Evolutionary conservation across 2,113 vertebrate genomes (phyloP).

Genomic region (Atrichornis clamosus): DNA sequence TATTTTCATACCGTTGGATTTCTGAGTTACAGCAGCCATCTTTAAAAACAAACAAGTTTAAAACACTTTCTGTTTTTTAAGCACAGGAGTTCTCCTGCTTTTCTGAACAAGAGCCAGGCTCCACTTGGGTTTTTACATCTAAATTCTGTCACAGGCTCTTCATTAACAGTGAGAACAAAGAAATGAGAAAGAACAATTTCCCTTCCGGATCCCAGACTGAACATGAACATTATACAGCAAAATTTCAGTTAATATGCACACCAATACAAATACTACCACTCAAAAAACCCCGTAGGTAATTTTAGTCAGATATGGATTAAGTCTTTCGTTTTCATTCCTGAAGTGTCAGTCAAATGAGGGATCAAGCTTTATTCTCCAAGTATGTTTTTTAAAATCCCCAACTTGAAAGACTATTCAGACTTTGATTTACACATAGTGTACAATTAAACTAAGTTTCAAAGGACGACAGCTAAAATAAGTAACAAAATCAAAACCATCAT

Average conservation of each 20-base stretch:
- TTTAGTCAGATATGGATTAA: background rate
- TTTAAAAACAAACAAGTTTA: background rate
- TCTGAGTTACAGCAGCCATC: background rate
- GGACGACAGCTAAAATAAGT: background rate
- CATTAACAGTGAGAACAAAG: background rate
- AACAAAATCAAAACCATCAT: background rate
- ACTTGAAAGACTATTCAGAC: background rate
- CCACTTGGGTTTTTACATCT: background rate
- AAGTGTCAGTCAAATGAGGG: background rate
- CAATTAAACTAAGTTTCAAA: conserved; percentile 17
- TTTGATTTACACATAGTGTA: background rate
- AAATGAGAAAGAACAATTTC: background rate
- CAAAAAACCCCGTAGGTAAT: background rate
- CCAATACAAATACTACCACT: background rate
- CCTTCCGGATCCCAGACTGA: background rate
- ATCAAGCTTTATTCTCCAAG: background rate
- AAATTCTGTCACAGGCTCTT: background rate
- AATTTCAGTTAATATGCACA: background rate
- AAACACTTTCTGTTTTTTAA: background rate
- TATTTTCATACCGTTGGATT: background rate
- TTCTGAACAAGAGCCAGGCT: background rate
- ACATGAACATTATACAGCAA: background rate
- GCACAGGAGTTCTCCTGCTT: background rate
- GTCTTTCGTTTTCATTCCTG: background rate
- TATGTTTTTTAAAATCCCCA: background rate